These are phyloP conservation scores for Prionace glauca DNA, from an alignment of 2,797 vertebrate genomes.

Conservation along the genomic window DNA sequence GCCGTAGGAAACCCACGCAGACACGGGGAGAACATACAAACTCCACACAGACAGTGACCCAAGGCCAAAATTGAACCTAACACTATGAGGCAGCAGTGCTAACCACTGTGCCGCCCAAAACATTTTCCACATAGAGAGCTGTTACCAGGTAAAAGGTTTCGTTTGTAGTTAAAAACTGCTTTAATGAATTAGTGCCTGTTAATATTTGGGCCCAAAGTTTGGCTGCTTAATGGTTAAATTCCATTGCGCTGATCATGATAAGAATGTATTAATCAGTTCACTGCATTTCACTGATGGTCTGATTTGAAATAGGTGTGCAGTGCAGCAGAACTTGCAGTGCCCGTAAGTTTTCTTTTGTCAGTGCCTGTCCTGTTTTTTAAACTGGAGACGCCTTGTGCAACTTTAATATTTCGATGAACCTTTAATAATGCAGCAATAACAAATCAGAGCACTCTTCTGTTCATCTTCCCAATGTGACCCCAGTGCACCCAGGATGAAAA, in stretches of 20 bases:
- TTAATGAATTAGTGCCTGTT: background rate
- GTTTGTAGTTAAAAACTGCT: background rate
- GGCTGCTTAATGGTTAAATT: background rate
- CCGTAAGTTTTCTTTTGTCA: background rate
- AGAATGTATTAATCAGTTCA: background rate
- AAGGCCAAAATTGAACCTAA: no score
- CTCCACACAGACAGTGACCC: no score
- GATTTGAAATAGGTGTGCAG: conserved; percentile 5
- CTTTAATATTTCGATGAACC: background rate
- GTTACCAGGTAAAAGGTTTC: background rate
- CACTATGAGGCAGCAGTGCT: no score
- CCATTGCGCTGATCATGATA: background rate
- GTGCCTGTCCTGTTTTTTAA: conserved; percentile 14
- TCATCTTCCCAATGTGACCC: background rate
- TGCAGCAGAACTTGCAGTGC: background rate
- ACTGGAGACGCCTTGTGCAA: background rate
- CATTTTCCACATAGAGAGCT: conserved; percentile 4
- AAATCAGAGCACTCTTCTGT: background rate
- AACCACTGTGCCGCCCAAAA: background rate
- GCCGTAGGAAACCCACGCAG: no score
- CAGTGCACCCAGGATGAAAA: background rate
- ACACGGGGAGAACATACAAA: no score
- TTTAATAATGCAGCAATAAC: background rate
- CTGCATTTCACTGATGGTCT: background rate
- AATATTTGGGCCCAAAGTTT: background rate